Evolutionary conservation across 2,888 invertebrate genomes (phyloP).

Genomic region (Bombyx huttoni): DNA sequence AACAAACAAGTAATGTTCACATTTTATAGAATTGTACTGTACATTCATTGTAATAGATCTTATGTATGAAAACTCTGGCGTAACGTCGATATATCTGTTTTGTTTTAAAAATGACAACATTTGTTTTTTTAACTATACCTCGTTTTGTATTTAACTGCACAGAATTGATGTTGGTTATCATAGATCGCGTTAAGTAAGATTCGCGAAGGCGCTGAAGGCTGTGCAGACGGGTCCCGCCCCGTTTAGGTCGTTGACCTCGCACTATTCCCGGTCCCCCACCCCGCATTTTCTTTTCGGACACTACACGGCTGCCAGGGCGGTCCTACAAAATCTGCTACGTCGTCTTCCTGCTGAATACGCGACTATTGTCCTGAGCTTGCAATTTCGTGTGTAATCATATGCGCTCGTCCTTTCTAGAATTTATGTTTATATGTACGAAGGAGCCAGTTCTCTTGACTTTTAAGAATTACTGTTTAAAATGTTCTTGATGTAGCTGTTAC

Average conservation of each 20-base stretch:
- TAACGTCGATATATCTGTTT: too few relatives aligned
- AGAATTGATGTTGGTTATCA: slow-evolving; percentile 27
- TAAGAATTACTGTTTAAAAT: too few relatives aligned
- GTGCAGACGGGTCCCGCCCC: slow-evolving; percentile 24
- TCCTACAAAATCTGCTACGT: slow-evolving; percentile 49
- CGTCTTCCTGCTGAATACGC: slow-evolving; percentile 52
- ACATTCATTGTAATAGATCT: too few relatives aligned
- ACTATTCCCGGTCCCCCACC: slow-evolving; percentile 41
- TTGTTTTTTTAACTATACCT: too few relatives aligned
- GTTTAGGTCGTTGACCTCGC: slow-evolving; percentile 50
- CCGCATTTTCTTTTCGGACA: slow-evolving; percentile 67
- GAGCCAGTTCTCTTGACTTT: too few relatives aligned
- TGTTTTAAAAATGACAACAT: too few relatives aligned
- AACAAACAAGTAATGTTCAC: too few relatives aligned
- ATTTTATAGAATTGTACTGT: too few relatives aligned
- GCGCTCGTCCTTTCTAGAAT: slow-evolving; percentile 18
- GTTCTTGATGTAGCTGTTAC: too few relatives aligned
- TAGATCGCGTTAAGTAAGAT: slow-evolving; percentile 44
- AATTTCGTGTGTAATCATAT: slow-evolving; percentile 59
- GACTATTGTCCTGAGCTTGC: slow-evolving; percentile 57
- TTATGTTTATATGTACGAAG: not conserved
- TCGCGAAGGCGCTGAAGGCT: slow-evolving; percentile 38
- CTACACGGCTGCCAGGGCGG: slow-evolving; percentile 35
- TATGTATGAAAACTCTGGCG: too few relatives aligned
- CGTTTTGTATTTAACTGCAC: not conserved